These are phyloP conservation scores for Melopsittacus undulatus DNA, from an alignment of 2,797 vertebrate genomes.

Conservation along the genomic window DNA sequence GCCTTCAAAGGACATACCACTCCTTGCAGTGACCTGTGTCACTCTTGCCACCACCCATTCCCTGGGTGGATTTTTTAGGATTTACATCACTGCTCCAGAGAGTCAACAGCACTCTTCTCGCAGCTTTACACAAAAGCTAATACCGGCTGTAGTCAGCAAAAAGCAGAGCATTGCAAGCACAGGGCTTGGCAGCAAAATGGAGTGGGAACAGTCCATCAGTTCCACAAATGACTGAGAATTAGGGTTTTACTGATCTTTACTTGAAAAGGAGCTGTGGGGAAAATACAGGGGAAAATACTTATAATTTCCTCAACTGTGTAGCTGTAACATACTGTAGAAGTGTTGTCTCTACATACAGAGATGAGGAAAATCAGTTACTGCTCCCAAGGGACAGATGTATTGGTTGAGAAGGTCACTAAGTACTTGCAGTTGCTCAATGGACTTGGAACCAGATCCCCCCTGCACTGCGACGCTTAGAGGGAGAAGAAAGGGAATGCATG, in stretches of 20 bases:
- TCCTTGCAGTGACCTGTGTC: background rate
- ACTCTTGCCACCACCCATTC: background rate
- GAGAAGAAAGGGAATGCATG: background rate
- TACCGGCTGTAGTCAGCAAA: background rate
- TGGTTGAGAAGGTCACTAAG: constrained; percentile 54
- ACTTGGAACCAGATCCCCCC: constrained; percentile 9
- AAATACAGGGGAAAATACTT: background rate
- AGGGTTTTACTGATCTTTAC: background rate
- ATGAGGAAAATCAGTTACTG: constrained; percentile 50
- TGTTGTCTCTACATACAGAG: background rate
- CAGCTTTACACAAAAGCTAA: background rate
- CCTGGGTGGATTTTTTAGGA: constrained; percentile 35
- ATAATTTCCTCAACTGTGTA: background rate
- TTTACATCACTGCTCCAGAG: background rate
- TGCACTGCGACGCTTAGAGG: background rate
- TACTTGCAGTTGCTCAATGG: background rate
- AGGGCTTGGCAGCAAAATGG: background rate
- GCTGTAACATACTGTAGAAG: background rate
- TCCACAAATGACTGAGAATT: background rate
- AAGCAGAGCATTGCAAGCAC: background rate
- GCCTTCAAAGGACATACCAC: background rate
- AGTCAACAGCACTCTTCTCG: background rate
- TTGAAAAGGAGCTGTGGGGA: background rate
- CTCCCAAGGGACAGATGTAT: constrained; percentile 2
- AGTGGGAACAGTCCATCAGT: background rate